These are phyloP conservation scores for Hirundo rustica DNA, from an alignment of 2,797 vertebrate species.

Conservation along the genomic window DNA sequence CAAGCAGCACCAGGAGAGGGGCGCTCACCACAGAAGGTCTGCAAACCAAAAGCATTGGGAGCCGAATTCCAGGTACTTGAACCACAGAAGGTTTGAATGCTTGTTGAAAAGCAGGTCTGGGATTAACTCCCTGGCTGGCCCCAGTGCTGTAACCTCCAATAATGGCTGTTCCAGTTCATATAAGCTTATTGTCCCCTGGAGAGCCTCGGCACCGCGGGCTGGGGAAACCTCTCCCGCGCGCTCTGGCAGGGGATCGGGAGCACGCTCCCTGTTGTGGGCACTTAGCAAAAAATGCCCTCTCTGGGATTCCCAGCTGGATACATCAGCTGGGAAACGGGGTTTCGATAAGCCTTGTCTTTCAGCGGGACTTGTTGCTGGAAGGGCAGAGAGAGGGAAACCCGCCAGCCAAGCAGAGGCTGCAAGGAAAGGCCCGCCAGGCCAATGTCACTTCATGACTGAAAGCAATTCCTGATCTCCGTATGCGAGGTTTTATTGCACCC, in stretches of 20 bases:
- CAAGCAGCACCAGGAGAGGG: not conserved
- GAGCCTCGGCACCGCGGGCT: not conserved
- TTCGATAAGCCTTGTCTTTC: not conserved
- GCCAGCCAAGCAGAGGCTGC: accelerated
- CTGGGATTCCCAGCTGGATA: not conserved
- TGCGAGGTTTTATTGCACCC: not conserved
- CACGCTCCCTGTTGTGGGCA: not conserved
- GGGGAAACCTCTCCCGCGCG: accelerated
- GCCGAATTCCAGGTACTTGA: not conserved
- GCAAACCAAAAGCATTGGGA: not conserved
- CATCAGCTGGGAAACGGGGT: not conserved
- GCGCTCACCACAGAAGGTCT: accelerated
- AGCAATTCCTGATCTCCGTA: not conserved
- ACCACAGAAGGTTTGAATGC: not conserved
- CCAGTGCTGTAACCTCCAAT: not conserved
- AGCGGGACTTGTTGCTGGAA: accelerated
- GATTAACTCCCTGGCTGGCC: not conserved
- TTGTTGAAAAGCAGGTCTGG: not conserved
- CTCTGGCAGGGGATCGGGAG: accelerated
- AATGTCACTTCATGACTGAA: accelerated
- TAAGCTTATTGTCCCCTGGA: not conserved
- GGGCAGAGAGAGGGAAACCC: not conserved
- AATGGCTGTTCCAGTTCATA: not conserved
- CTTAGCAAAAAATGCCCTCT: not conserved
- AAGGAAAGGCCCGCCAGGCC: not conserved